Evolutionary conservation across 1,140 invertebrate genomes (phyloP), one percentile per base, ranked within the genome.

Genomic region (Pollicipes pollicipes): DNA sequence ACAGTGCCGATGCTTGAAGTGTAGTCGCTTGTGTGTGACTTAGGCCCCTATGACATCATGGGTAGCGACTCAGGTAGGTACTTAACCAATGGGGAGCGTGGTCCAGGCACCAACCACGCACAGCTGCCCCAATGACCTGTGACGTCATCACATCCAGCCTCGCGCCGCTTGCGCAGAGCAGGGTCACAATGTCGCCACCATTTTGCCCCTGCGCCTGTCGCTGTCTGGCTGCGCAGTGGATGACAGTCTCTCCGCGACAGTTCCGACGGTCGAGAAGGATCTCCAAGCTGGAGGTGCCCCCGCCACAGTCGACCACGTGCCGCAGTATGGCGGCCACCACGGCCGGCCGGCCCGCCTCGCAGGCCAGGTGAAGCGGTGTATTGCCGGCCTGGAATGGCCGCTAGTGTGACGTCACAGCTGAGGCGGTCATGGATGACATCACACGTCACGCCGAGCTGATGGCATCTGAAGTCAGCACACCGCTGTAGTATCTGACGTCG

Each of bases 291-390:
- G 45, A 3, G 13, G 13, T 21, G 32, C 32, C 32, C 4, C 32
- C 32, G 32, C 4, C 32, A 10, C 13, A 58, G 45, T 86, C 68
- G 84, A 85, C 35, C 85, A 84, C 76, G 89, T 91, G 0, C 94
- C 89, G 73, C 93, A 93, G 69, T 88, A 98, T 80, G 73, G 92
- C 87, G 29, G 85, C 83, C 0, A 95, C 90, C n/a, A 96, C 89
- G 71, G 93, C 89, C 3, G 93, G 85, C 72, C 89, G 86, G 74
- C 93, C 95, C 72, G 88, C 87, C 35, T 80, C 81, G 74, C 90
- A 91, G 2, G 94, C 93, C 77, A 95, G 84, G 78, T 98, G 95
- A 27, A 98, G 81, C 0, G 94, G 90, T 0, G 93, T 97, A 82
- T 98, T 94, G n/a, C 95, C 95, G 2, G 45, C 2, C 45, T 58